A percentile compares a stretch with the other conserved stretches of the same genome.
phyloP scores from a whole-genome alignment of 2,113 vertebrate genomes.

The Pleuronectes platessa region DNA sequence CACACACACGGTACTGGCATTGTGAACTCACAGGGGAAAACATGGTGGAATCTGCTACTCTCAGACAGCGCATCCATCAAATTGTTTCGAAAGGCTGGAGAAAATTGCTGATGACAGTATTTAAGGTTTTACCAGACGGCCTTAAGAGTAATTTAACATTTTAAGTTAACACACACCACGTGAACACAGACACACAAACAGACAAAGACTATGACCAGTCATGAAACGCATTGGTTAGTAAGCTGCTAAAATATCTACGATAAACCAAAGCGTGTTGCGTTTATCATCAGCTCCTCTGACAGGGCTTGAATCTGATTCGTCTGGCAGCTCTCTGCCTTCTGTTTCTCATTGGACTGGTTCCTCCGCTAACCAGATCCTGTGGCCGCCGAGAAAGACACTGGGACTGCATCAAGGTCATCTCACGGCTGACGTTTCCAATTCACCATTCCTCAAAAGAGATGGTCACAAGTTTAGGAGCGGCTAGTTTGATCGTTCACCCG shows the following conservation, averaged over 20 bases:
- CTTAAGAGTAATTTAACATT: conserved; percentile 47
- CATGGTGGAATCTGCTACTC: conserved; percentile 21
- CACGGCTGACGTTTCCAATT: conserved; percentile 36
- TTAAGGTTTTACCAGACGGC: conserved; percentile 51
- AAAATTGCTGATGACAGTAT: conserved; percentile 60
- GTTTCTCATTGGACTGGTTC: conserved; percentile 63
- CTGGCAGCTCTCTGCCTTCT: conserved; percentile 51
- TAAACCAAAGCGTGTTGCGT: conserved; percentile 26
- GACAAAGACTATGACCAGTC: conserved; percentile 30
- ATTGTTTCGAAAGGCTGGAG: conserved; percentile 13
- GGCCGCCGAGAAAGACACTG: conserved; percentile 37
- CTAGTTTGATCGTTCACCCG: conserved; percentile 53
- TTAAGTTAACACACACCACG: conserved; percentile 52
- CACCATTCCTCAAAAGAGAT: conserved; percentile 29
- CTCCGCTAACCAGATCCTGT: conserved; percentile 44
- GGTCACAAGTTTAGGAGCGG: conserved; percentile 46
- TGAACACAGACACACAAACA: conserved; percentile 14
- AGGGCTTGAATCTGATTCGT: conserved; percentile 39
- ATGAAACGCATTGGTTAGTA: conserved; percentile 42
- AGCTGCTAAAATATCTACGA: conserved; percentile 39
- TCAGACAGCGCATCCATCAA: conserved; percentile 44
- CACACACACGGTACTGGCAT: conserved; percentile 15
- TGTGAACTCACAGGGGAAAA: conserved; percentile 21
- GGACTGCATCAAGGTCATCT: conserved; percentile 55
- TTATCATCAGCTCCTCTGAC: conserved; percentile 48